Base-by-base conservation (phyloP, 2,797 vertebrate species). In the Betta splendens region DNA sequence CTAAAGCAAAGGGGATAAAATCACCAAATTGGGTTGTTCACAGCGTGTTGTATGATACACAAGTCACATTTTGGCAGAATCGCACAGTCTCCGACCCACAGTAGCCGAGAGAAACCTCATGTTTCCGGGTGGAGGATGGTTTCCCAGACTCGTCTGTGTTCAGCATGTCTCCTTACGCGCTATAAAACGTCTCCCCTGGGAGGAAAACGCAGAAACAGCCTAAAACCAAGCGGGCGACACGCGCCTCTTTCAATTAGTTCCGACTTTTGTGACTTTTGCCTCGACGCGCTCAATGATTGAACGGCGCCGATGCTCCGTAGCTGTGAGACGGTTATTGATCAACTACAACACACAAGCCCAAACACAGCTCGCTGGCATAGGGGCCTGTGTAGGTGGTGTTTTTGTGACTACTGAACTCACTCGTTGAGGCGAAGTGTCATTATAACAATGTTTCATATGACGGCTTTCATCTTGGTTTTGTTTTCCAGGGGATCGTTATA, bases 1-100 rank as follows among this genome's bases (percentile, higher is more conserved):
- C 65, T 54, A 38, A 77, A 63, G 47, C 53, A 38, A 65, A 58
- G 43, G n/a, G 69, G 61, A 74, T 68, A 66, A 80, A 75, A 75
- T 65, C 59, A 29, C 45, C 64, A 59, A 15, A 75, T 78, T 67
- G 37, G 13, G 64, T 69, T 69, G 56, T 75, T 61, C 42, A 51
- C 31, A 26, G 31, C 39, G 35, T 61, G 58, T 52, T 56, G 42
- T 36, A 58, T 57, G 69, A 66, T 20, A 25, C 18, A 42, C 38
- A 32, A 55, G 43, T 39, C 9, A 52, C 31, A 47, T 54, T 57
- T 65, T 64, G 17, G 28, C 48, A 39, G 40, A 57, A 50, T 64
- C 54, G 44, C 25, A 20, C 2, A 2, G 22, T 43, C 57, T 53
- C 22, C 23, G 47, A 16, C 47, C 72, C n/a, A n/a, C n/a, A n/a